Evolutionary conservation across 2,888 invertebrate genomes (phyloP).

Genomic region (Zhengitettix transpicula): DNA sequence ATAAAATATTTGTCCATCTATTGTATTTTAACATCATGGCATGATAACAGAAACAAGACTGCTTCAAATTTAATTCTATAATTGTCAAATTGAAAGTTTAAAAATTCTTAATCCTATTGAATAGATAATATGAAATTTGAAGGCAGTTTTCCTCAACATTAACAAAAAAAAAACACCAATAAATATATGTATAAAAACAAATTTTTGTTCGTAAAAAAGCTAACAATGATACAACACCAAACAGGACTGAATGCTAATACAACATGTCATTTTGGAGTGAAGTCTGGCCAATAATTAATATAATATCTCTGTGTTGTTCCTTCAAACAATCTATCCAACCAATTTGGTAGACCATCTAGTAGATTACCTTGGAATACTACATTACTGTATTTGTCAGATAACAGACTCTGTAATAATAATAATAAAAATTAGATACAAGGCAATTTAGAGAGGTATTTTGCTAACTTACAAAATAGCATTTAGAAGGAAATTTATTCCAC

Average conservation of each 20-base stretch:
- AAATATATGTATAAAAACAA: neutral
- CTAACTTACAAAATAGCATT: neutral
- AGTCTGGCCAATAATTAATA: constrained; percentile 97
- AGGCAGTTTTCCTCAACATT: too few relatives aligned
- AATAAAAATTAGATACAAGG: neutral
- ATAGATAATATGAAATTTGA: too few relatives aligned
- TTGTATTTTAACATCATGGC: too few relatives aligned
- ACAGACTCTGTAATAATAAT: constrained; percentile 3
- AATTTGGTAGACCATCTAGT: constrained; percentile 82
- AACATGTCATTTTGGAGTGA: constrained; percentile 54
- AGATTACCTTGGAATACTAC: constrained; percentile 55
- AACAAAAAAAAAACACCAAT: neutral
- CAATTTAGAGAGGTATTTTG: neutral
- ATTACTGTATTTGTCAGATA: constrained; percentile 27
- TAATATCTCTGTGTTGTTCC: constrained; percentile 90
- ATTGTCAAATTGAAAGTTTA: too few relatives aligned
- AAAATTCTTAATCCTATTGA: too few relatives aligned
- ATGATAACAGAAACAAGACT: too few relatives aligned
- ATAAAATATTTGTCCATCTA: too few relatives aligned
- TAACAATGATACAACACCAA: neutral
- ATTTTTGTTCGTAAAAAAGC: neutral
- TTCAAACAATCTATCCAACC: constrained; percentile 93
- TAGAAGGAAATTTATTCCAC: too few relatives aligned
- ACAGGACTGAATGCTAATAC: neutral
- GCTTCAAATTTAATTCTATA: too few relatives aligned